Conservation (phyloP, 2,113 vertebrate species). For the Cinclus cinclus region DNA sequence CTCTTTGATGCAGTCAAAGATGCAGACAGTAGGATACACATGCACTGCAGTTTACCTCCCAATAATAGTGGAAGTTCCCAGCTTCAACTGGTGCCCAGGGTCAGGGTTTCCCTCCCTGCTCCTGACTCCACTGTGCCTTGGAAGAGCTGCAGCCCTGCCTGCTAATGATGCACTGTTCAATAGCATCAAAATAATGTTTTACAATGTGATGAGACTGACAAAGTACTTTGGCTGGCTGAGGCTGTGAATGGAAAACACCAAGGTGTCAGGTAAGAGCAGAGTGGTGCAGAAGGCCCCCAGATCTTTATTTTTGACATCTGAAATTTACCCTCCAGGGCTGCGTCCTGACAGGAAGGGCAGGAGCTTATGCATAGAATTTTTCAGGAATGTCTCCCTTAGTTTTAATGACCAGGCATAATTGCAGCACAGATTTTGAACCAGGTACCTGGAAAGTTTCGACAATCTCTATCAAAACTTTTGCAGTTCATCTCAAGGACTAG, state of each 20-base stretch:
- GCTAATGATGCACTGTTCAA: neutral
- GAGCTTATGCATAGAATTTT: neutral
- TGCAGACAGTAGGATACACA: neutral
- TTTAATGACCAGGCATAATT: neutral
- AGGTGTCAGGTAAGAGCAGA: neutral
- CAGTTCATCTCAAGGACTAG: constrained; percentile 34
- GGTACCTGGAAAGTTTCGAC: neutral
- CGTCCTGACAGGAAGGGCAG: neutral
- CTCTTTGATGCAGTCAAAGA: neutral
- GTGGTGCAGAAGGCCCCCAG: fast-evolving
- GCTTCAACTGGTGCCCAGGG: neutral
- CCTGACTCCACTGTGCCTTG: neutral
- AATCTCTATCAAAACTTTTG: neutral
- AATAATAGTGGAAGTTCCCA: neutral
- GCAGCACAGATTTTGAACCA: neutral
- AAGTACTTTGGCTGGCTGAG: neutral
- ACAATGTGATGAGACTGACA: neutral
- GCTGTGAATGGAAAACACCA: neutral
- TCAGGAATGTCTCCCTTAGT: neutral
- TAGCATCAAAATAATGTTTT: neutral
- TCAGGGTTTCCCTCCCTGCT: neutral
- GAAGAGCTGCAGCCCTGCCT: neutral
- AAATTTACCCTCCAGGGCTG: neutral
- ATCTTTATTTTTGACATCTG: neutral
- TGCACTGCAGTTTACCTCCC: neutral